Conservation (phyloP, 2,797 vertebrate genomes). For the Scleropages formosus region DNA sequence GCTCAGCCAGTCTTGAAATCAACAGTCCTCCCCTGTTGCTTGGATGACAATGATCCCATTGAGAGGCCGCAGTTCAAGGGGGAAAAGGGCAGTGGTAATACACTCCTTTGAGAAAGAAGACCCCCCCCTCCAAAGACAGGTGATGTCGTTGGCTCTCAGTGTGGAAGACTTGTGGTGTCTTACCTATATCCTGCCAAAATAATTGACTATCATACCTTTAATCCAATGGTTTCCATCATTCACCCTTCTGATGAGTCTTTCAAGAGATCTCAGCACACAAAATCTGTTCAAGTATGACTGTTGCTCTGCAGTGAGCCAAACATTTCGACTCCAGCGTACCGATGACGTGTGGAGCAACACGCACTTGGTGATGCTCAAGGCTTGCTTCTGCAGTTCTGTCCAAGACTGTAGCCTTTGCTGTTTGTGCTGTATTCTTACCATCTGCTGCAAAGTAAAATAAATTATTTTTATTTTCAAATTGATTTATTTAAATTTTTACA, state of each 20-base stretch:
- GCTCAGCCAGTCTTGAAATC: conserved; percentile 53
- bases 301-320: neutral
- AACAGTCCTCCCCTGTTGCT: conserved; percentile 51
- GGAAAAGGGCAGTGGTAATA: neutral
- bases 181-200: neutral
- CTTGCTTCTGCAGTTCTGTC: too few relatives aligned
- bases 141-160: neutral
- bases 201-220: neutral
- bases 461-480: too few relatives aligned
- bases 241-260: neutral
- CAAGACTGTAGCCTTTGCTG: too few relatives aligned
- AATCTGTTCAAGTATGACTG: too few relatives aligned
- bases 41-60: conserved; percentile 70
- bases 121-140: neutral
- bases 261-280: neutral
- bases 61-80: conserved; percentile 47
- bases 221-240: too few relatives aligned
- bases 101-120: neutral
- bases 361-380: too few relatives aligned
- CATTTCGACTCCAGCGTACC: neutral
- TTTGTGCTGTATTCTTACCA: too few relatives aligned
- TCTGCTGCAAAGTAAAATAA: too few relatives aligned
- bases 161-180: neutral
- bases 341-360: too few relatives aligned
- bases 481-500: too few relatives aligned